Conservation (phyloP, 2,888 invertebrate species). For the Diogma glabrata region DNA sequence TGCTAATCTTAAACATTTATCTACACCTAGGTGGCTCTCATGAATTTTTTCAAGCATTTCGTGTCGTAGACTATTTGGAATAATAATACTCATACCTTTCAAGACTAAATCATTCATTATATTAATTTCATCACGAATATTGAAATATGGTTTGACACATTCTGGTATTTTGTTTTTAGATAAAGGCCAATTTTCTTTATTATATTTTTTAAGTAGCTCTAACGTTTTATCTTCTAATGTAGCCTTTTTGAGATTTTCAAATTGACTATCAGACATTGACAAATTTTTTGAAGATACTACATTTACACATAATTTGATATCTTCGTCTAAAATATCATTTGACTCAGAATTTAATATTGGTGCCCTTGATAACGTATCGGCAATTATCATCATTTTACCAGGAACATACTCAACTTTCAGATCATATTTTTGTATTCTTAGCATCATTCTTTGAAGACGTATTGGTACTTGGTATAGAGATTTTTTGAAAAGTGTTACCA, state of each 20-base stretch:
- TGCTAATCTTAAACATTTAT: neutral
- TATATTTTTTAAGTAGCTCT: no score
- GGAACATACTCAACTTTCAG: neutral
- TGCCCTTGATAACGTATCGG: neutral
- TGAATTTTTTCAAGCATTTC: neutral
- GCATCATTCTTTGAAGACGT: neutral
- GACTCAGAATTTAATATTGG: neutral
- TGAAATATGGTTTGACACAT: no score
- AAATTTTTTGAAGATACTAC: no score
- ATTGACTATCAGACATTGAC: no score
- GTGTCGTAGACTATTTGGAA: neutral
- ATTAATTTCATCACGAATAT: no score
- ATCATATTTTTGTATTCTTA: neutral
- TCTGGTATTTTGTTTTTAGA: no score
- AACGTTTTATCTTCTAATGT: no score
- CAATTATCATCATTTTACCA: neutral
- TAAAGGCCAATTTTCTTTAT: no score
- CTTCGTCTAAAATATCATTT: no score
- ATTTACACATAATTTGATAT: no score
- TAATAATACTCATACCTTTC: neutral
- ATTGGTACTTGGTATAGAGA: neutral
- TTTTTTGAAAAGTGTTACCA: constrained; percentile 24
- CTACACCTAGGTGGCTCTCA: neutral
- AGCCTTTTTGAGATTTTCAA: no score
- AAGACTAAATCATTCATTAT: no score